Conservation (phyloP, 2,888 invertebrate genomes). For the Cotesia congregata region DNA sequence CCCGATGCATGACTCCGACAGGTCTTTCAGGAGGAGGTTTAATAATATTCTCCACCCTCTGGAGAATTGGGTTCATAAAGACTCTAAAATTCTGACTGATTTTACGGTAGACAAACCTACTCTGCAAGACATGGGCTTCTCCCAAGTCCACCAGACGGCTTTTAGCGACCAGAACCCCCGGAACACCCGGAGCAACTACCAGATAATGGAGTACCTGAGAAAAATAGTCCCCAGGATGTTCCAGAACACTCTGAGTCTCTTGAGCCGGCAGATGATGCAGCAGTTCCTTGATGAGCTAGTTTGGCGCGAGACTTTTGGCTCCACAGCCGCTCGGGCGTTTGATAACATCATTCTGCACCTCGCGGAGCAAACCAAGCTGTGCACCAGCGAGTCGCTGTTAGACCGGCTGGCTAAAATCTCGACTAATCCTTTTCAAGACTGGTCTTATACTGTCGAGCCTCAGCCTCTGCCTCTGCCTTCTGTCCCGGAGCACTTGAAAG, state of each 20-base stretch:
- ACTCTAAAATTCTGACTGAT: slow-evolving; percentile 85
- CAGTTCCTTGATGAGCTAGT: slow-evolving; percentile 91
- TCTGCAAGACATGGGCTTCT: slow-evolving; percentile 83
- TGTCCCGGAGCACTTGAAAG: not conserved
- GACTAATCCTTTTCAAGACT: slow-evolving; percentile 79
- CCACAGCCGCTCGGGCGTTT: slow-evolving; percentile 83
- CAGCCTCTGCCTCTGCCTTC: slow-evolving; percentile 58
- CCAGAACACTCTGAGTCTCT: slow-evolving; percentile 85
- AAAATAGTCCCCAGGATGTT: slow-evolving; percentile 92
- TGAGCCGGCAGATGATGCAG: slow-evolving; percentile 89
- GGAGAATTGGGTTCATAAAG: slow-evolving; percentile 83
- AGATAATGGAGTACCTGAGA: slow-evolving; percentile 89
- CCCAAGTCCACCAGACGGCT: slow-evolving; percentile 78
- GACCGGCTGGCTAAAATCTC: slow-evolving; percentile 71
- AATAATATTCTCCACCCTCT: slow-evolving; percentile 87
- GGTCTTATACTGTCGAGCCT: slow-evolving; percentile 69
- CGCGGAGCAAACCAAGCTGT: slow-evolving; percentile 81
- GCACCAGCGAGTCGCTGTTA: slow-evolving; percentile 67
- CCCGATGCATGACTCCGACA: slow-evolving; percentile 83
- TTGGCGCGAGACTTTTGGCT: slow-evolving; percentile 90
- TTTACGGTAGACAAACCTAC: slow-evolving; percentile 87
- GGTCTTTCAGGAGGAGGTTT: slow-evolving; percentile 85
- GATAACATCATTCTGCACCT: slow-evolving; percentile 85
- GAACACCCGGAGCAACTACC: slow-evolving; percentile 77
- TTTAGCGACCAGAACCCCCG: slow-evolving; percentile 71